Base-by-base conservation (phyloP, 2,113 vertebrate species). In the Mastomys coucha region DNA sequence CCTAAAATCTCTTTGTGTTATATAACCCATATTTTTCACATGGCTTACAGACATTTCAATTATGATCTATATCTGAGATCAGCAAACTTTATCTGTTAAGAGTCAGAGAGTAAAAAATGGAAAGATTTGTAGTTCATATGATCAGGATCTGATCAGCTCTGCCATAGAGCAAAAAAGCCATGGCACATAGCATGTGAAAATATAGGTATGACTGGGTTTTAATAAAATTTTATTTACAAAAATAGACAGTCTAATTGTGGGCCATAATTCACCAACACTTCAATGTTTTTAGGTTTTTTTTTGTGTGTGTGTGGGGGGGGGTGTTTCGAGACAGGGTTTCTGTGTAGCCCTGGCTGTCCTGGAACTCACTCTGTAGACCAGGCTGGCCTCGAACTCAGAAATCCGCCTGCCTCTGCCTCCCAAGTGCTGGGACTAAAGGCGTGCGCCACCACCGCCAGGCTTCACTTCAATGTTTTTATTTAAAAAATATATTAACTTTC, bases 1-100 rank as follows among this genome's bases (percentile, higher is more conserved):
- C 20, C 33, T 92, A 91, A 89, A 93, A 82, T 87, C 72, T 58
- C 5, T 77, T 91, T 82, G 39, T 53, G 91, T 56, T 80, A 60
- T 42, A 96, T 67, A 97, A 58, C 92, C 63, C 90, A 95, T 63
- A 63, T 56, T 75, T 94, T 88, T 63, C 42, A 78, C 8, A 19
- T 63, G 77, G 67, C 16, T 89, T 89, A 31, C 65, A 8, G 42
- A 94, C 88, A 49, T 78, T 31, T 92, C 72, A 88, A 49, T 91
- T 91, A 88, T 80, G 36, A 89, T 67, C n/a, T 92, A 92, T 95
- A 87, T 33, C 36, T 65, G 22, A 53, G 26, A 51, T 73, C 60
- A 72, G 53, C 60, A 82, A 84, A 75, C 7, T 39, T 84, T 91
- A 67, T 84, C 51, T 81, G 53, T 58, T 63, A 63, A 84, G 7